phyloP scores from a whole-genome alignment of 2,113 vertebrate species.

The Pygoscelis antarcticus region DNA sequence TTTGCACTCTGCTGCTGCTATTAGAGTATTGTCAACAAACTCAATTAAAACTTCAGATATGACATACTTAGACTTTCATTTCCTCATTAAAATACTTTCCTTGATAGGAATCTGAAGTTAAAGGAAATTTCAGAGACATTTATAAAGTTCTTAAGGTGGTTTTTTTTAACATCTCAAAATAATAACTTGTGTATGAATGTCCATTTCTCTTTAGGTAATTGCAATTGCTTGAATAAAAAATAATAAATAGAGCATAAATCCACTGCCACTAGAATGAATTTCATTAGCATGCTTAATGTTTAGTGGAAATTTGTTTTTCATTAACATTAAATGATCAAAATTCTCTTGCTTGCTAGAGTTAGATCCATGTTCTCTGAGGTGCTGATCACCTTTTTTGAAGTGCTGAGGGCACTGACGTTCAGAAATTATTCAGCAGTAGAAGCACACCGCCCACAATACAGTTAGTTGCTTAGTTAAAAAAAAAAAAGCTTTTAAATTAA shows the following conservation, averaged over 20 bases:
- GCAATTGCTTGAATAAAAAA: conserved; percentile 42
- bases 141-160: neutral
- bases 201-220: conserved; percentile 22
- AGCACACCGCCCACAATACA: neutral
- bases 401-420: neutral
- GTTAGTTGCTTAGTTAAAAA: conserved; percentile 1
- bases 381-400: neutral
- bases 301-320: conserved; percentile 51
- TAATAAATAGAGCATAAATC: conserved; percentile 27
- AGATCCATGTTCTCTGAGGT: neutral
- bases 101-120: neutral
- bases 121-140: conserved; percentile 24
- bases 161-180: neutral
- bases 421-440: conserved; percentile 27
- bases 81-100: conserved; percentile 38
- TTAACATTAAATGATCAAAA: conserved; percentile 58
- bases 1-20: neutral
- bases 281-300: conserved; percentile 17
- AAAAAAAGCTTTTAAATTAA: conserved; percentile 46
- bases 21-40: neutral
- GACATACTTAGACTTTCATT: conserved; percentile 16
- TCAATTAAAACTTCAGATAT: neutral
- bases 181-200: neutral
- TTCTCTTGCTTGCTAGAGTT: neutral
- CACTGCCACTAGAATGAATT: conserved; percentile 17